A percentile compares a stretch with the other conserved stretches of the same genome.
Conservation (phyloP, 2,113 vertebrate genomes). For the Myxocyprinus asiaticus region DNA sequence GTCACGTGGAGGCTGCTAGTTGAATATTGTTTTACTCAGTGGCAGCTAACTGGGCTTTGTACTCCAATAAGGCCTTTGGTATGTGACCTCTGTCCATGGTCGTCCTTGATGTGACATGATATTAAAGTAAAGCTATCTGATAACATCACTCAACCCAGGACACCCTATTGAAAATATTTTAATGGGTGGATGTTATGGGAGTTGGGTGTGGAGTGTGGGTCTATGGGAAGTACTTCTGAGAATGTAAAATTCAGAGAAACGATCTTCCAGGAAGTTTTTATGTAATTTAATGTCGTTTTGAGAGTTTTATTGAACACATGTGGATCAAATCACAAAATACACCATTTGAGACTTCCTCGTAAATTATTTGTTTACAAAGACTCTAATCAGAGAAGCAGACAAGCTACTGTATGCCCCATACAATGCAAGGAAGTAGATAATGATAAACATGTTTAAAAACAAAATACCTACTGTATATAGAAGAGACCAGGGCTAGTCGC, state of each 20-base stretch:
- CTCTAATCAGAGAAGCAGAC: not conserved
- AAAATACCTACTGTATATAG: no score
- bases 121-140: slow-evolving; percentile 8
- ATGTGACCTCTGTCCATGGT: slow-evolving; percentile 26
- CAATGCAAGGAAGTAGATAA: not conserved
- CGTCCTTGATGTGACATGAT: not conserved
- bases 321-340: no score
- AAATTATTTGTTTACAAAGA: not conserved
- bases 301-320: no score
- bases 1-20: not conserved
- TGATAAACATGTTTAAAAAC: not conserved
- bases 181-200: not conserved
- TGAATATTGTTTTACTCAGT: not conserved
- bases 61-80: not conserved
- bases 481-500: no score
- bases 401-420: not conserved
- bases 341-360: no score
- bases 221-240: not conserved
- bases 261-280: not conserved
- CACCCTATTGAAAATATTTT: not conserved
- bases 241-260: slow-evolving; percentile 9
- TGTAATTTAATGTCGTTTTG: not conserved
- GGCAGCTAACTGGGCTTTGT: not conserved
- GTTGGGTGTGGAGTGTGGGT: no score
- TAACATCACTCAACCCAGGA: slow-evolving; percentile 36